phyloP scores from a whole-genome alignment of 2,888 invertebrate species.

The Stenichneumon culpator region DNA sequence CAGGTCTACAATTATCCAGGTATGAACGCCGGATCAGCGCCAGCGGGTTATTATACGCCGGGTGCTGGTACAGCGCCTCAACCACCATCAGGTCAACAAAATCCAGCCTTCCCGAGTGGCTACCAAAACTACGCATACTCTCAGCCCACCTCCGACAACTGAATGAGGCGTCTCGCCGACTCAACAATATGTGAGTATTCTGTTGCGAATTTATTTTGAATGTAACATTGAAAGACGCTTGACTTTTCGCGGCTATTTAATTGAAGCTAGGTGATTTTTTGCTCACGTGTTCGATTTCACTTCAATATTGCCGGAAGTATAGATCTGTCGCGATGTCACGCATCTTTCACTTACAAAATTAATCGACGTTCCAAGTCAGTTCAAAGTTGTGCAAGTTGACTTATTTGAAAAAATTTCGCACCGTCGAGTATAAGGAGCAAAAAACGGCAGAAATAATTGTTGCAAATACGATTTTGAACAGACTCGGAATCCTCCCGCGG shows the following conservation, averaged over 20 bases:
- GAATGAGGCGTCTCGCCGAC: slow-evolving; percentile 70
- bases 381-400: slow-evolving; percentile 33
- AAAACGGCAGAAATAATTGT: not conserved
- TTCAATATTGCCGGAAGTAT: not conserved
- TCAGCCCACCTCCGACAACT: slow-evolving; percentile 83
- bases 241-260: not conserved
- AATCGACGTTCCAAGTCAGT: slow-evolving; percentile 25
- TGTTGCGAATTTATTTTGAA: slow-evolving; percentile 21
- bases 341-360: slow-evolving; percentile 52
- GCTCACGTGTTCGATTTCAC: not conserved
- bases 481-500: not conserved
- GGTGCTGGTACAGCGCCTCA: slow-evolving; percentile 79
- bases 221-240: slow-evolving; percentile 45
- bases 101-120: slow-evolving; percentile 82
- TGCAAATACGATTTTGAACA: slow-evolving; percentile 61
- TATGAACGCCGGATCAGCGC: slow-evolving; percentile 80
- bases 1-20: slow-evolving; percentile 83
- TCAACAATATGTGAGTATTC: slow-evolving; percentile 79
- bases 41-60: slow-evolving; percentile 81
- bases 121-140: slow-evolving; percentile 84
- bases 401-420: not conserved
- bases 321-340: slow-evolving; percentile 21
- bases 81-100: slow-evolving; percentile 81
- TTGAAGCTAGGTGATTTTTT: not conserved
- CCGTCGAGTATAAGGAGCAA: not conserved